Evolutionary conservation across 2,113 vertebrate genomes (phyloP).

Genomic region (Columba livia): DNA sequence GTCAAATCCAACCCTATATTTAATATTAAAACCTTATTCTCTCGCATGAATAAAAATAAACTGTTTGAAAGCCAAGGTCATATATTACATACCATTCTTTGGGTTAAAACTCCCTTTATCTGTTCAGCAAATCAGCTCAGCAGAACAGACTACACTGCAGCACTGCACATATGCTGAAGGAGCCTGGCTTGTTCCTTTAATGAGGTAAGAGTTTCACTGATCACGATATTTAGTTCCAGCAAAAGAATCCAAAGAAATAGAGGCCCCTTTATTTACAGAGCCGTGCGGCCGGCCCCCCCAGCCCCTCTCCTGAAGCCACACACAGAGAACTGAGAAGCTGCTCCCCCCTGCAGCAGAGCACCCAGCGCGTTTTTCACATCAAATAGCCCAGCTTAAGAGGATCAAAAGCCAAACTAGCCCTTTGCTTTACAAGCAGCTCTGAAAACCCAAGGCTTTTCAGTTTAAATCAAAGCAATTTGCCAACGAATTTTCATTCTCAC

Average conservation of each 20-base stretch:
- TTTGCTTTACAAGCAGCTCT: slow-evolving; percentile 50
- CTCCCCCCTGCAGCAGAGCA: slow-evolving; percentile 23
- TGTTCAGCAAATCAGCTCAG: slow-evolving; percentile 32
- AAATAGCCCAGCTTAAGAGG: slow-evolving; percentile 65
- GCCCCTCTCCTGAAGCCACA: slow-evolving; percentile 54
- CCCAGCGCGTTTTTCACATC: slow-evolving; percentile 48
- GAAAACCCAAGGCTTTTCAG: slow-evolving; percentile 42
- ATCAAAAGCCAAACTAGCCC: slow-evolving; percentile 62
- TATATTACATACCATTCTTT: neutral
- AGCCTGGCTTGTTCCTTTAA: slow-evolving; percentile 46
- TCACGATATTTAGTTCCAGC: slow-evolving; percentile 55
- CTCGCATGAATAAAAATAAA: slow-evolving; percentile 49
- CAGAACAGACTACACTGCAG: neutral
- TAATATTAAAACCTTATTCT: slow-evolving; percentile 59
- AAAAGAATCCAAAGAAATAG: slow-evolving; percentile 63
- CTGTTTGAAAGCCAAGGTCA: slow-evolving; percentile 32
- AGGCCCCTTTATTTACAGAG: slow-evolving; percentile 59
- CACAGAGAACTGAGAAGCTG: slow-evolving; percentile 59
- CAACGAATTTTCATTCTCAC: slow-evolving; percentile 32
- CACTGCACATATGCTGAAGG: neutral
- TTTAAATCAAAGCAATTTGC: slow-evolving; percentile 59
- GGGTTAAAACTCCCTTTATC: slow-evolving; percentile 44
- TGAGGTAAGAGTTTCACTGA: slow-evolving; percentile 54
- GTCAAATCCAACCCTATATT: slow-evolving; percentile 30
- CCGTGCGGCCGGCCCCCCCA: neutral